Percentiles rank a stretch among this genome's conserved stretches.
These are phyloP conservation scores for Glyptemys insculpta DNA, from an alignment of 2,797 vertebrate species.

Conservation along the genomic window DNA sequence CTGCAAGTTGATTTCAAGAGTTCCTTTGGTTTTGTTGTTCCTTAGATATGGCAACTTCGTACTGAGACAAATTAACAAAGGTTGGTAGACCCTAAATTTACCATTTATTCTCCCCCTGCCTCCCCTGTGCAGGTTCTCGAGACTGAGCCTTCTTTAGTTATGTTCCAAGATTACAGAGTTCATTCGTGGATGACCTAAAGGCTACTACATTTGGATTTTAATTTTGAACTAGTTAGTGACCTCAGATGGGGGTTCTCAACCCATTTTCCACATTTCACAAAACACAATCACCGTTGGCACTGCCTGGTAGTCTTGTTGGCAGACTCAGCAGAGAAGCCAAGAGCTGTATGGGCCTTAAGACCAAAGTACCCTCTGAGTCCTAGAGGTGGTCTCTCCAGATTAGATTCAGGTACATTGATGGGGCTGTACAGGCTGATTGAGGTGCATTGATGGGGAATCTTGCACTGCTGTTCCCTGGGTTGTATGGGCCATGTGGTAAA, in stretches of 20 bases:
- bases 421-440: not conserved
- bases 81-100: not conserved
- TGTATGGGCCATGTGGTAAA: not conserved
- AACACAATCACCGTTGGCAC: rapidly evolving
- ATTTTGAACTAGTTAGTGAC: rapidly evolving
- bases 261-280: not conserved
- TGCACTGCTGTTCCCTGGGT: not conserved
- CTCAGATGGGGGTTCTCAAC: not conserved
- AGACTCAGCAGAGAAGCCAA: not conserved
- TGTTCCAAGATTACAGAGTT: rapidly evolving
- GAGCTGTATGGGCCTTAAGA: not conserved
- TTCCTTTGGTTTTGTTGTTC: not conserved
- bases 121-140: rapidly evolving
- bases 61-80: constrained; percentile 18
- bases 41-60: not conserved
- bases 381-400: not conserved
- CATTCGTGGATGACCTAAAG: rapidly evolving
- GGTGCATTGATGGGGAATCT: not conserved
- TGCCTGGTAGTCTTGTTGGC: not conserved
- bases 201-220: not conserved
- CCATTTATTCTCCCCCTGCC: not conserved
- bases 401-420: not conserved
- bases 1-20: not conserved
- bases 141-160: not conserved
- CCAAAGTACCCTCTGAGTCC: not conserved